Conservation (phyloP, 2,113 vertebrate species). For the Coregonus clupeaformis region DNA sequence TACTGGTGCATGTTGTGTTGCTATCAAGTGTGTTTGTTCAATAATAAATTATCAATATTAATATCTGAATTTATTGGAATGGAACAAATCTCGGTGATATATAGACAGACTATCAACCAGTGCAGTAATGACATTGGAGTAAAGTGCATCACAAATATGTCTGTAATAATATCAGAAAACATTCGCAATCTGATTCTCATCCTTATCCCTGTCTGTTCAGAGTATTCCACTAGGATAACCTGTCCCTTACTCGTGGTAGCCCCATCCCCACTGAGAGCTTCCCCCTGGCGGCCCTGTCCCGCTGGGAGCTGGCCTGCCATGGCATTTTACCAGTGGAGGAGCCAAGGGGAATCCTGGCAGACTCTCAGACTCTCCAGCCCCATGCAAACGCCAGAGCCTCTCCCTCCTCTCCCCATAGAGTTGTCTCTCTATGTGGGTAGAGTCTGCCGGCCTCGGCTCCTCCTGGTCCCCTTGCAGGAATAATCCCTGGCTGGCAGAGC, state of each 20-base stretch:
- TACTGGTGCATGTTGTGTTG: neutral
- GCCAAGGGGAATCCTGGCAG: constrained; percentile 15
- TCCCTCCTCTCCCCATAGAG: constrained; percentile 26
- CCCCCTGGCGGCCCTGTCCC: constrained; percentile 13
- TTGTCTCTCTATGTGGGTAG: neutral
- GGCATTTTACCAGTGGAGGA: constrained; percentile 40
- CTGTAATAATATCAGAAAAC: neutral
- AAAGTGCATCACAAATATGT: neutral
- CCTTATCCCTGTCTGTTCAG: neutral
- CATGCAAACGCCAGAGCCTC: constrained; percentile 24
- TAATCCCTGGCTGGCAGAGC: constrained; percentile 34
- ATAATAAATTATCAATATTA: neutral
- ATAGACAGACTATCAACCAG: no score
- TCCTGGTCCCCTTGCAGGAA: constrained; percentile 3
- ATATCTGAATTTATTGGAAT: neutral
- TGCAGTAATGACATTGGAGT: neutral
- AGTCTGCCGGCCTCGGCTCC: constrained; percentile 26
- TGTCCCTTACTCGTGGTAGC: constrained; percentile 8
- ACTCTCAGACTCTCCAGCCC: constrained; percentile 35
- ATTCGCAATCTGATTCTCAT: neutral
- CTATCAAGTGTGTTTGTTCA: neutral
- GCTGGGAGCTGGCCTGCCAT: constrained; percentile 42
- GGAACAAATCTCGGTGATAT: no score
- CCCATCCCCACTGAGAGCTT: constrained; percentile 26
- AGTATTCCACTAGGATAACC: neutral